Evolutionary conservation across 1,140 invertebrate genomes (phyloP).

Genomic region (Cotesia glomerata): DNA sequence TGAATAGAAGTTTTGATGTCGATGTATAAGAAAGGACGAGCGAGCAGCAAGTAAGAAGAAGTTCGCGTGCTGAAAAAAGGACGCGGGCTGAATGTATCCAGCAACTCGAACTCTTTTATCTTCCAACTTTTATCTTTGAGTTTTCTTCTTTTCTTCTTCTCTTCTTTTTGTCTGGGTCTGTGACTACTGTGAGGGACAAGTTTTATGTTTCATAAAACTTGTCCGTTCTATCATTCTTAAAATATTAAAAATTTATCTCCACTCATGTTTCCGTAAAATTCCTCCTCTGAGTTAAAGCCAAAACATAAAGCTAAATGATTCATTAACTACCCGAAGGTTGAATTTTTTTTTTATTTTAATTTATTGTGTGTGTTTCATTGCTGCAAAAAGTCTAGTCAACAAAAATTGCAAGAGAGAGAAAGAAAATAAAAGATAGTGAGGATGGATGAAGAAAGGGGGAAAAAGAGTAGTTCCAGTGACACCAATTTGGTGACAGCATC

Average conservation of each 20-base stretch:
- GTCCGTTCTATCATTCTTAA: background rate
- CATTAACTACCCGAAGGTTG: no score
- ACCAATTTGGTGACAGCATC: slow-evolving; percentile 29
- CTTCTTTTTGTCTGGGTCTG: background rate
- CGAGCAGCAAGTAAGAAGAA: background rate
- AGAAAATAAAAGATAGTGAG: background rate
- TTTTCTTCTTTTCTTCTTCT: background rate
- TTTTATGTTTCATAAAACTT: slow-evolving; percentile 9
- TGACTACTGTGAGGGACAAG: background rate
- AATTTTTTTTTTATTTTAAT: no score
- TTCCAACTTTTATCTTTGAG: background rate
- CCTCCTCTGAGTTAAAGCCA: no score
- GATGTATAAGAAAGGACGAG: slow-evolving; percentile 11
- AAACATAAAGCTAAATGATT: no score
- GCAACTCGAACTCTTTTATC: background rate
- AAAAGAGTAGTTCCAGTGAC: slow-evolving; percentile 19
- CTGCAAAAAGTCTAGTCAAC: no score
- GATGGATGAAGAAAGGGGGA: no score
- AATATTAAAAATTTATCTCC: background rate
- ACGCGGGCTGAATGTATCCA: background rate
- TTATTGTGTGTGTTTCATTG: no score
- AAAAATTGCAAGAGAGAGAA: background rate
- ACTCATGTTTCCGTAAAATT: background rate
- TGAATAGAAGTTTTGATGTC: slow-evolving; percentile 14
- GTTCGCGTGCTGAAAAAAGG: background rate